These are phyloP conservation scores for Ganaspis sp. DNA, from an alignment of 1,140 invertebrate species.

Conservation along the genomic window DNA sequence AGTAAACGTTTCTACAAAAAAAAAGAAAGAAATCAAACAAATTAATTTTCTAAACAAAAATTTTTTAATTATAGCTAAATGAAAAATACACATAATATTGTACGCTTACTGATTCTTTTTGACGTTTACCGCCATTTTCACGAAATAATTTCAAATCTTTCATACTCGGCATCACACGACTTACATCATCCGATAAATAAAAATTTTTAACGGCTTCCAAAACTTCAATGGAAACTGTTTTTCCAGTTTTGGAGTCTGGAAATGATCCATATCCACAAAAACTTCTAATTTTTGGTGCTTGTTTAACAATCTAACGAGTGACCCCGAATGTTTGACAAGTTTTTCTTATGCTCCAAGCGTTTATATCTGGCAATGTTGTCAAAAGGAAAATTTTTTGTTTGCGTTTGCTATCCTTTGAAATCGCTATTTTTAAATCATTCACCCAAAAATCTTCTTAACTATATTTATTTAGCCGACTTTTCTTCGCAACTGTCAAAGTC, in stretches of 20 bases:
- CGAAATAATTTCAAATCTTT: conserved; percentile 31
- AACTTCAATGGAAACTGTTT: not conserved
- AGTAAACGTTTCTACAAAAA: not conserved
- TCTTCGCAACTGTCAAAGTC: not conserved
- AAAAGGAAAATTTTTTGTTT: conserved; percentile 27
- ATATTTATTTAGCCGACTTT: not conserved
- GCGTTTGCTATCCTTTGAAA: conserved; percentile 8
- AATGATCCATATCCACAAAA: not conserved
- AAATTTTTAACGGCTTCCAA: conserved; percentile 22
- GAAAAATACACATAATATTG: not conserved
- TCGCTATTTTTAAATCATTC: conserved; percentile 28
- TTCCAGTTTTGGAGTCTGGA: conserved; percentile 20
- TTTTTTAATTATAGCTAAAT: no score
- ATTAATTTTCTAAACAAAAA: not conserved
- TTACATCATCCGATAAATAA: conserved; percentile 27
- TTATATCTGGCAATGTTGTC: conserved; percentile 23
- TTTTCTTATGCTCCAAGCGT: conserved; percentile 20
- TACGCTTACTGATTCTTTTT: not conserved
- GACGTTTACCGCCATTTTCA: not conserved
- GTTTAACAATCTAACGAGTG: not conserved
- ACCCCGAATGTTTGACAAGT: not conserved
- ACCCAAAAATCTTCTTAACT: conserved; percentile 10
- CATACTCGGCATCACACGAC: conserved; percentile 27
- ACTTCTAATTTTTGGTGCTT: not conserved
- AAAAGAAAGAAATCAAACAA: not conserved